phyloP scores from a whole-genome alignment of 2,113 vertebrate genomes.

The Dipodomys merriami region DNA sequence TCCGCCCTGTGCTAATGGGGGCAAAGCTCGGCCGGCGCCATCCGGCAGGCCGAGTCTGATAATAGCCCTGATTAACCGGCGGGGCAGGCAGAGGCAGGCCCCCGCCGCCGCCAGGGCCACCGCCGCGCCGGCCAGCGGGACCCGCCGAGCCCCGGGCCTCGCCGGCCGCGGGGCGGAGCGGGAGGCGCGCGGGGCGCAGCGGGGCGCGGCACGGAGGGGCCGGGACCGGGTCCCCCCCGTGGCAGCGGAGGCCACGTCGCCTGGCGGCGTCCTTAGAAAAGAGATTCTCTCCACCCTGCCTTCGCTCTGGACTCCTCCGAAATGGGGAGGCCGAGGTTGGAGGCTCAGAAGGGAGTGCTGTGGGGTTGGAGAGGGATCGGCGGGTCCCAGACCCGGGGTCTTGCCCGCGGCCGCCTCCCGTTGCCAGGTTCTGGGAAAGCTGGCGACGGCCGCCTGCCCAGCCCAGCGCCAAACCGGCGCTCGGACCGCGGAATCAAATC shows the following conservation, averaged over 20 bases:
- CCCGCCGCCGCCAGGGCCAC: constrained; percentile 57
- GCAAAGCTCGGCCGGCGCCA: constrained; percentile 82
- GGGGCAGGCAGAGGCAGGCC: constrained; percentile 32
- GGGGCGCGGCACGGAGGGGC: too few relatives aligned
- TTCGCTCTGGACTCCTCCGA: neutral
- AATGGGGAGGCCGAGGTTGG: too few relatives aligned
- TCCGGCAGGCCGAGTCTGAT: constrained; percentile 77
- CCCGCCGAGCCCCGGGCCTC: neutral
- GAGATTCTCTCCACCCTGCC: neutral
- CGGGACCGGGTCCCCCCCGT: neutral
- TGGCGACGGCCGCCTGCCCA: too few relatives aligned
- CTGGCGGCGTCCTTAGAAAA: neutral
- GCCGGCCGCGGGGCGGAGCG: neutral
- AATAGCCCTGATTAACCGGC: constrained; percentile 76
- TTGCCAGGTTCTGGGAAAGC: neutral
- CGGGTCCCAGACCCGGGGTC: too few relatives aligned
- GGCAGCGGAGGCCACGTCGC: too few relatives aligned
- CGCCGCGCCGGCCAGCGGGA: constrained; percentile 19
- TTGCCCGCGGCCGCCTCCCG: too few relatives aligned
- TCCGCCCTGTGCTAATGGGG: constrained; percentile 72
- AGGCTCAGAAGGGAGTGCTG: neutral
- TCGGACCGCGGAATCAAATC: fast-evolving
- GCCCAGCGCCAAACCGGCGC: neutral
- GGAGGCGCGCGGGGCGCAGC: too few relatives aligned
- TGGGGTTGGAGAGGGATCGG: neutral